These are phyloP conservation scores for Diabrotica virgifera DNA, from an alignment of 1,140 invertebrate species.

Conservation along the genomic window DNA sequence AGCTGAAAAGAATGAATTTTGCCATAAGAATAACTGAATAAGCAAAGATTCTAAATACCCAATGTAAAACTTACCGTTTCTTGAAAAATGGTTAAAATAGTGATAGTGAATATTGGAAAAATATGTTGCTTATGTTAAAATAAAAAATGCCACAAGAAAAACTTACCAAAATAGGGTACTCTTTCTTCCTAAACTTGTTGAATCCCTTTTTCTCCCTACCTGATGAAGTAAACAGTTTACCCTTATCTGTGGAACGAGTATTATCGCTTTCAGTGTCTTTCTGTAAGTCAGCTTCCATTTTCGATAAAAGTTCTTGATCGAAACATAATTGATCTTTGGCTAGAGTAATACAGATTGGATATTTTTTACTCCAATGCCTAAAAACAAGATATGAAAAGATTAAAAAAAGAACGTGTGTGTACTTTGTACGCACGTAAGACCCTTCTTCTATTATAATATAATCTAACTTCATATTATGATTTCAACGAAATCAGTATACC, in stretches of 20 bases:
- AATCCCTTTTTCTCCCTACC: slow-evolving; percentile 29
- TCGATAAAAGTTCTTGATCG: slow-evolving; percentile 26
- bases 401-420: too few species aligned
- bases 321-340: slow-evolving; percentile 43
- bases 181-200: slow-evolving; percentile 23
- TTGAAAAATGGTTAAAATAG: too few species aligned
- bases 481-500: too few species aligned
- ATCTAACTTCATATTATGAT: too few species aligned
- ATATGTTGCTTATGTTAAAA: too few species aligned
- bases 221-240: slow-evolving; percentile 8
- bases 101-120: too few species aligned
- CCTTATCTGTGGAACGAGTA: slow-evolving; percentile 17
- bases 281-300: slow-evolving; percentile 25
- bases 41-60: too few species aligned
- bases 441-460: too few species aligned
- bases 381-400: slow-evolving; percentile 34
- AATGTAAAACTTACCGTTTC: too few species aligned
- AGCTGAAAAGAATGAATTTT: too few species aligned
- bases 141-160: background rate
- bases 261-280: slow-evolving; percentile 20
- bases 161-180: slow-evolving; percentile 28
- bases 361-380: slow-evolving; percentile 88
- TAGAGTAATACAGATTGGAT: slow-evolving; percentile 74
- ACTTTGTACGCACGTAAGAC: too few species aligned
- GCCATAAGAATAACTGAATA: too few species aligned